Conservation (phyloP, 2,113 vertebrate species). For the Macheiramphus alcinus region DNA sequence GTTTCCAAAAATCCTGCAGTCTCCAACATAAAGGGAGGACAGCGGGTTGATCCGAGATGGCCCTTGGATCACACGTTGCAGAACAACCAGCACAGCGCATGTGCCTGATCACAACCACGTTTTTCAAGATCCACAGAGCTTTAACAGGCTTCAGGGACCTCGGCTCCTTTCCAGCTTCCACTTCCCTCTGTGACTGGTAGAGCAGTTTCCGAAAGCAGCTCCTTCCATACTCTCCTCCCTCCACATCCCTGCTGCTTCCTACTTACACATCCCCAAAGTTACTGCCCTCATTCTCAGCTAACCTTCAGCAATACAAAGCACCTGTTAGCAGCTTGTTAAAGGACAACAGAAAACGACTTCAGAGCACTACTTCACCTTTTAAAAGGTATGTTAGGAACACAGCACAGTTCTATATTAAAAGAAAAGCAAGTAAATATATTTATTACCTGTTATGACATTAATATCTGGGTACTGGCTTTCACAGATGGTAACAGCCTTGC, state of each 20-base stretch:
- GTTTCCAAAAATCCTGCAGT: neutral
- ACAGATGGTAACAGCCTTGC: conserved; percentile 82
- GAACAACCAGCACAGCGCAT: neutral
- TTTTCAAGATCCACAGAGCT: neutral
- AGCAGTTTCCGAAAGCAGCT: neutral
- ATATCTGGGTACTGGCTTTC: conserved; percentile 94
- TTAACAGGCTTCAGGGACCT: neutral
- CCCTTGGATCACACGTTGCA: rapidly evolving
- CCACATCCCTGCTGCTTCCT: neutral
- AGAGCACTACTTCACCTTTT: neutral
- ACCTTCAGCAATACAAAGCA: neutral
- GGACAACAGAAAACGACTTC: neutral
- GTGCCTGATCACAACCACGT: neutral
- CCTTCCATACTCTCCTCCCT: neutral
- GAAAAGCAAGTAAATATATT: conserved; percentile 40
- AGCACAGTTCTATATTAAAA: neutral
- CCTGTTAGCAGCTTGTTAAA: neutral
- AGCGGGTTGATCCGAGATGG: rapidly evolving
- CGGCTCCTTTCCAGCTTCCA: neutral
- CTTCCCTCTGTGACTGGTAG: neutral
- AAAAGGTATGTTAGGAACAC: rapidly evolving
- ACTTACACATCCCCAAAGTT: no score
- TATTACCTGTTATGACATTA: conserved; percentile 97
- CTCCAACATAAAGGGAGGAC: neutral
- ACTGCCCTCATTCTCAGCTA: neutral